Evolutionary conservation across 2,113 vertebrate species (phyloP).

Genomic region (Gallinago media): DNA sequence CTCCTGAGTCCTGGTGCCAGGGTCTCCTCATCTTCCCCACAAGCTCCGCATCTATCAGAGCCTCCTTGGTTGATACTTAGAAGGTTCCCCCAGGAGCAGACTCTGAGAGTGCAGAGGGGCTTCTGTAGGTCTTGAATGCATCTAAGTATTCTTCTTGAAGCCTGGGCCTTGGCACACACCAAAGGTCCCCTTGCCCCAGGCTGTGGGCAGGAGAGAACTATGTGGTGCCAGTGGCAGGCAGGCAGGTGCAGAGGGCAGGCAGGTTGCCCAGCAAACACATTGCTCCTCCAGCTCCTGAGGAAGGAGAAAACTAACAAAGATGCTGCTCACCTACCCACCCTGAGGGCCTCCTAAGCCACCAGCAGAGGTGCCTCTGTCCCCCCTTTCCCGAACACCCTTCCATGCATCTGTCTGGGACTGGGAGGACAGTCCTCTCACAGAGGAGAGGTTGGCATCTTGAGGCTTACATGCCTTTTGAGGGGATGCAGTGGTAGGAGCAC

Average conservation of each 20-base stretch:
- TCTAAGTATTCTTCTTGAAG: background rate
- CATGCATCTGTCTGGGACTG: background rate
- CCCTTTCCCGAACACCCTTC: background rate
- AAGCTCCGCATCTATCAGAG: background rate
- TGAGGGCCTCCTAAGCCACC: background rate
- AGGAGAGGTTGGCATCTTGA: background rate
- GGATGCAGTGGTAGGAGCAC: background rate
- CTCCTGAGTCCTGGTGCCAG: background rate
- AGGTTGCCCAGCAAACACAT: background rate
- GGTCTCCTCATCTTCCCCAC: accelerated
- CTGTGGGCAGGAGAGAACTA: background rate
- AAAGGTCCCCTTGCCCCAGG: background rate
- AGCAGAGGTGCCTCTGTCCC: background rate
- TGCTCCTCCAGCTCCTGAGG: background rate
- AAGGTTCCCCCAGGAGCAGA: background rate
- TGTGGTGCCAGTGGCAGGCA: background rate
- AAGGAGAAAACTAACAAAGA: background rate
- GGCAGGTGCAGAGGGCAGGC: background rate
- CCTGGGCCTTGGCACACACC: background rate
- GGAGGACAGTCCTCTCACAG: background rate
- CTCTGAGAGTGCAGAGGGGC: background rate
- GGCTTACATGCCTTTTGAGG: background rate
- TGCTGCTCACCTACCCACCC: background rate
- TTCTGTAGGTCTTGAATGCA: background rate
- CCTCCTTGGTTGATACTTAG: background rate